phyloP scores from a whole-genome alignment of 2,113 vertebrate genomes.

The Papio anubis region DNA sequence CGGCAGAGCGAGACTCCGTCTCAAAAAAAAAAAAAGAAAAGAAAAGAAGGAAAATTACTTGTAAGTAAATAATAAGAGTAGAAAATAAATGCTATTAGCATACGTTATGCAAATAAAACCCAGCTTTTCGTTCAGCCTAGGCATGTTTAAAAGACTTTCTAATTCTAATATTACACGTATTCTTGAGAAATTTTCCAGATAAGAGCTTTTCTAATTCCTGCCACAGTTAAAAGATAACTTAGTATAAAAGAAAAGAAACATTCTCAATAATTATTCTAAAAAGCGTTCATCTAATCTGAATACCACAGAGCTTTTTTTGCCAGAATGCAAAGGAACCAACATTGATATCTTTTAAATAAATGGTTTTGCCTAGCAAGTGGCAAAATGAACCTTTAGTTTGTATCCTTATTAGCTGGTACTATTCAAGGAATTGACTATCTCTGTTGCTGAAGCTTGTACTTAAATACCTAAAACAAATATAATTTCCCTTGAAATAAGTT shows the following conservation, averaged over 20 bases:
- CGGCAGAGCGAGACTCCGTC: no score
- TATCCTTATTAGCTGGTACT: neutral
- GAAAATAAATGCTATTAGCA: conserved; percentile 8
- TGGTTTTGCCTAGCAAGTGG: neutral
- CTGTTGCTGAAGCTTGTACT: neutral
- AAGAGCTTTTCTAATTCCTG: neutral
- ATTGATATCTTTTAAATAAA: neutral
- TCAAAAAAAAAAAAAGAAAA: no score
- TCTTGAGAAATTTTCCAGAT: neutral
- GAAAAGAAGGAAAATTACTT: neutral
- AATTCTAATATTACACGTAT: neutral
- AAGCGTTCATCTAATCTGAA: neutral
- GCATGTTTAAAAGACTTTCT: neutral
- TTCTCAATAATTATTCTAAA: neutral
- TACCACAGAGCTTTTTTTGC: neutral
- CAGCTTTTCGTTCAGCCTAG: conserved; percentile 14
- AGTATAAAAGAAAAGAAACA: conserved; percentile 10
- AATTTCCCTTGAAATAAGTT: neutral
- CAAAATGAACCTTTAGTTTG: neutral
- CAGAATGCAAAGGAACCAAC: neutral
- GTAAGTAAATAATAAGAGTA: neutral
- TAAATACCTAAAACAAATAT: neutral
- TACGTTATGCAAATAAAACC: neutral
- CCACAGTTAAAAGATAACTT: neutral
- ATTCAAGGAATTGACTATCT: neutral